These are phyloP conservation scores for Meles meles DNA, from an alignment of 2,113 vertebrate species.

Conservation along the genomic window DNA sequence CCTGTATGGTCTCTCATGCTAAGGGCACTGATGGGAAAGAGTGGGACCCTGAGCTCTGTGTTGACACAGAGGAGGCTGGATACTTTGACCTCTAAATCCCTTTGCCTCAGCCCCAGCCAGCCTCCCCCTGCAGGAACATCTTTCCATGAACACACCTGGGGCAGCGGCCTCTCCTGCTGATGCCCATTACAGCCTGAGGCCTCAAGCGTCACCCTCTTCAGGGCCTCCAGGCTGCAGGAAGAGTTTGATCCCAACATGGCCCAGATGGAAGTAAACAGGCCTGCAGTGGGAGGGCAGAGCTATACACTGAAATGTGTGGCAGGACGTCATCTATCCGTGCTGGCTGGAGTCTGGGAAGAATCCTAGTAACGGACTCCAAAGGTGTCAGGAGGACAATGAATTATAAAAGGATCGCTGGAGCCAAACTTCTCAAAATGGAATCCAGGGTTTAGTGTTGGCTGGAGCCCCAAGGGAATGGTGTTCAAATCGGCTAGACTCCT, in stretches of 20 bases:
- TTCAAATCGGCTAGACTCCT: background rate
- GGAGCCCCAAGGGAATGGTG: background rate
- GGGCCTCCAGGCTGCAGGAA: background rate
- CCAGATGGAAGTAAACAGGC: background rate
- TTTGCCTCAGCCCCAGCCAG: too few relatives aligned
- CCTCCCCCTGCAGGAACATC: background rate
- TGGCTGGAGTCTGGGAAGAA: background rate
- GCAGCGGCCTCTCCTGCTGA: too few relatives aligned
- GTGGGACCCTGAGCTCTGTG: background rate
- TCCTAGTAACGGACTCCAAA: background rate
- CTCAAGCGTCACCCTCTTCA: background rate
- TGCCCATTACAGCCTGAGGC: background rate
- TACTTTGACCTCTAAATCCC: background rate
- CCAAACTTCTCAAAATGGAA: background rate
- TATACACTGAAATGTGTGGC: background rate
- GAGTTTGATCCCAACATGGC: background rate
- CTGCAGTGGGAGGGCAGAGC: background rate
- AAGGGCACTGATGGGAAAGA: background rate
- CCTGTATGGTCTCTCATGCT: background rate
- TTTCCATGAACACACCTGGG: background rate
- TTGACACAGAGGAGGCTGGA: background rate
- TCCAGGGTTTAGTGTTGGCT: background rate
- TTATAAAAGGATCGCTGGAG: background rate
- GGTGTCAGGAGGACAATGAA: background rate
- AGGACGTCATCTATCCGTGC: background rate